Evolutionary conservation across 2,888 invertebrate genomes (phyloP).

Genomic region (Epistrophe eligans): DNA sequence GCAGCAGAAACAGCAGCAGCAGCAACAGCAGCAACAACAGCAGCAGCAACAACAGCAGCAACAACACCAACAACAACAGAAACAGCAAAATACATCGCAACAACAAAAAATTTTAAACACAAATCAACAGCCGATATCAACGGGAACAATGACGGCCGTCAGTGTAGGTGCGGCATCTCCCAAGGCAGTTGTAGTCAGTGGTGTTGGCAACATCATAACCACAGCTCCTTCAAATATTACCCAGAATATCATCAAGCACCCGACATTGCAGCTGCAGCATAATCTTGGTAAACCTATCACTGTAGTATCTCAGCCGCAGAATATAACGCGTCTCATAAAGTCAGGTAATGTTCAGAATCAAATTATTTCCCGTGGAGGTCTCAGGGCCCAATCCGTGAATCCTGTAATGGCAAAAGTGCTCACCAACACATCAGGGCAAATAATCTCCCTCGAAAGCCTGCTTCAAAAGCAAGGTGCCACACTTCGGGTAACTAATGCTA

Average conservation of each 20-base stretch:
- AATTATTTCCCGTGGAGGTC: constrained; percentile 63
- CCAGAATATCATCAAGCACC: constrained; percentile 68
- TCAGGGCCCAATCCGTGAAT: constrained; percentile 70
- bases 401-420: constrained; percentile 90
- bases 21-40: constrained; percentile 66
- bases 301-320: constrained; percentile 73
- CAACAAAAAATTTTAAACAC: constrained; percentile 62
- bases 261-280: constrained; percentile 71
- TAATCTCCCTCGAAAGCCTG: constrained; percentile 82
- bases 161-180: constrained; percentile 53
- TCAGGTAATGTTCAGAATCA: constrained; percentile 67
- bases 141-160: constrained; percentile 66
- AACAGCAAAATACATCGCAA: constrained; percentile 58
- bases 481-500: constrained; percentile 83
- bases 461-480: constrained; percentile 82
- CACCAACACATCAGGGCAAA: constrained; percentile 86
- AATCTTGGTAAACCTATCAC: constrained; percentile 68
- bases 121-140: constrained; percentile 62
- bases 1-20: constrained; percentile 66
- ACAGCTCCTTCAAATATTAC: constrained; percentile 53
- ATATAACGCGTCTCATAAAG: constrained; percentile 78
- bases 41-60: constrained; percentile 67
- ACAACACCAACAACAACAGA: constrained; percentile 62
- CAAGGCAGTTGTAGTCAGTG: constrained; percentile 66
- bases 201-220: constrained; percentile 63